phyloP scores from a whole-genome alignment of 1,140 invertebrate species.

The Goniozus legneri region DNA sequence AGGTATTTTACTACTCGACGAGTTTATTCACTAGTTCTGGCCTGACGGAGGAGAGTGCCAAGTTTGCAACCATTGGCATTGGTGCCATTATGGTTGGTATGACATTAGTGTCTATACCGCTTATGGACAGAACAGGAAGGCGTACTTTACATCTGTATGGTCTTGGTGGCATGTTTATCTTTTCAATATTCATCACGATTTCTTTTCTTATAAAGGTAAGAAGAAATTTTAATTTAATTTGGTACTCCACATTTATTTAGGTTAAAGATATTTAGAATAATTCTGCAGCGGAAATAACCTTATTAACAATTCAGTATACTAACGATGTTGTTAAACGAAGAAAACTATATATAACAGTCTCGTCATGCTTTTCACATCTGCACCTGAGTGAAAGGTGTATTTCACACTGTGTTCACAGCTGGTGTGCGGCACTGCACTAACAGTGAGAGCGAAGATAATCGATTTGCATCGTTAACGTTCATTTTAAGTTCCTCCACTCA shows the following conservation, averaged over 20 bases:
- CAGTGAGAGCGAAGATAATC: constrained; percentile 39
- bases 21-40: constrained; percentile 87
- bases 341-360: too few species aligned
- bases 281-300: too few species aligned
- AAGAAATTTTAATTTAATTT: constrained; percentile 16
- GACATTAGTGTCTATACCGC: constrained; percentile 92
- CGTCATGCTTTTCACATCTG: constrained; percentile 18
- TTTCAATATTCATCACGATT: constrained; percentile 96
- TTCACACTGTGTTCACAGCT: constrained; percentile 51
- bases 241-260: too few species aligned
- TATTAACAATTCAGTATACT: too few species aligned
- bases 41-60: constrained; percentile 77
- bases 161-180: constrained; percentile 94
- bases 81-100: constrained; percentile 95
- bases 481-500: constrained; percentile 33
- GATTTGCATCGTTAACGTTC: constrained; percentile 18
- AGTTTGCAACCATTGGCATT: constrained; percentile 94
- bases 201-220: constrained; percentile 89
- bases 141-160: constrained; percentile 93
- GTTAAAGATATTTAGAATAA: too few species aligned
- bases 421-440: constrained; percentile 48
- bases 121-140: constrained; percentile 93
- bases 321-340: too few species aligned
- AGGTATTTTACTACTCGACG: constrained; percentile 98
- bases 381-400: constrained; percentile 42